Conservation (phyloP, 2,888 invertebrate species). For the Hemithea aestivaria region DNA sequence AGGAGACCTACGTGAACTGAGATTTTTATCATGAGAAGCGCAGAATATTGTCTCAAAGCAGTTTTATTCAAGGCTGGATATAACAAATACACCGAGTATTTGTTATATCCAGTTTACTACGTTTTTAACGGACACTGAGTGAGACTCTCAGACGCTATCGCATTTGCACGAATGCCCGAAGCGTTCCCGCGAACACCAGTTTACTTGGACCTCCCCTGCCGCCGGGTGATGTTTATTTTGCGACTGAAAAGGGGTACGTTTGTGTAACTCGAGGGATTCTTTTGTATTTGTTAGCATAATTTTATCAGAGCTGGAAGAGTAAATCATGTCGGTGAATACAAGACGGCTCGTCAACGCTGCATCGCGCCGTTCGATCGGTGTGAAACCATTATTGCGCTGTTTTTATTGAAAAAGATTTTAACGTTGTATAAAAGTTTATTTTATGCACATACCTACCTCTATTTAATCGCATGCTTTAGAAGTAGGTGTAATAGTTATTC, state of each 20-base stretch:
- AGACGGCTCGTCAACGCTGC: conserved; percentile 53
- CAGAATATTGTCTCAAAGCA: too few species aligned
- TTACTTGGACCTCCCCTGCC: conserved; percentile 17
- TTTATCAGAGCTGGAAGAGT: conserved; percentile 45
- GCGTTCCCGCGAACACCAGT: conserved; percentile 30
- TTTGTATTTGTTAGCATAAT: conserved; percentile 24
- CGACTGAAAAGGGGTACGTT: conserved; percentile 13
- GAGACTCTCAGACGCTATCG: conserved; percentile 51
- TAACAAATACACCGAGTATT: too few species aligned
- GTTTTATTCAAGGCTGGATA: too few species aligned
- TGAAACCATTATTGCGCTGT: conserved; percentile 35
- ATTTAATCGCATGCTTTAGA: too few species aligned
- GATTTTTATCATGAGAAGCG: too few species aligned
- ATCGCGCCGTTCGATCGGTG: conserved; percentile 37
- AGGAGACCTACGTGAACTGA: too few species aligned
- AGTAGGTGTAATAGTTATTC: too few species aligned
- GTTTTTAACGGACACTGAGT: conserved; percentile 34
- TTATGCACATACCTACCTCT: too few species aligned
- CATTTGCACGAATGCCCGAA: conserved; percentile 61
- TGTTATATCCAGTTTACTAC: conserved; percentile 19
- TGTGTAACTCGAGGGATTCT: conserved; percentile 7
- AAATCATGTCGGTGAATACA: conserved; percentile 52
- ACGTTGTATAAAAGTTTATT: too few species aligned
- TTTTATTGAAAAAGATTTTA: too few species aligned
- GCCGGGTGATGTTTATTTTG: conserved; percentile 4